Evolutionary conservation across 1,140 invertebrate genomes (phyloP).

Genomic region (Popillia japonica): DNA sequence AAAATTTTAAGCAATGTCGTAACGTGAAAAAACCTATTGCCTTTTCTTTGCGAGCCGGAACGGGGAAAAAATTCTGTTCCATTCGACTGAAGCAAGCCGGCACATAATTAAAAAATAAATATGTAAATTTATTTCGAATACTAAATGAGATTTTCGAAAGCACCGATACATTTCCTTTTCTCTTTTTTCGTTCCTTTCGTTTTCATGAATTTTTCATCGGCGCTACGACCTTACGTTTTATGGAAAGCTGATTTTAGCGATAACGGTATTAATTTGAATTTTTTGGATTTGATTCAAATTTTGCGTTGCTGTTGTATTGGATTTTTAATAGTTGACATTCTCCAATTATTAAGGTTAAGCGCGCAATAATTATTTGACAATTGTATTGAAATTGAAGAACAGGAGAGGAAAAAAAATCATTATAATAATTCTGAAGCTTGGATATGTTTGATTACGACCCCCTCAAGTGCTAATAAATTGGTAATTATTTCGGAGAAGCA

Average conservation of each 20-base stretch:
- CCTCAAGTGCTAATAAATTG: no score
- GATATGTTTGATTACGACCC: no score
- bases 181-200: not conserved
- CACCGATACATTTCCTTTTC: not conserved
- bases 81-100: not conserved
- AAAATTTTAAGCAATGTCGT: not conserved
- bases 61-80: not conserved
- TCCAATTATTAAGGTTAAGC: no score
- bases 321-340: no score
- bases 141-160: not conserved
- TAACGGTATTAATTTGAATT: slow-evolving; percentile 10
- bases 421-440: no score
- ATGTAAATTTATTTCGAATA: slow-evolving; percentile 19
- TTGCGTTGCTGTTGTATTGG: not conserved
- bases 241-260: not conserved
- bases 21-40: no score
- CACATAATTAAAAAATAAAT: not conserved
- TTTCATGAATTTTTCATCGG: slow-evolving; percentile 2
- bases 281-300: not conserved
- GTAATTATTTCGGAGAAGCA: no score
- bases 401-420: no score
- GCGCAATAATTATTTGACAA: no score
- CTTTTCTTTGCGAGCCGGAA: not conserved
- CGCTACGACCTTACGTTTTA: not conserved
- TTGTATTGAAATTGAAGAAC: no score